phyloP scores from a whole-genome alignment of 2,797 vertebrate species.

The Lerista edwardsae region DNA sequence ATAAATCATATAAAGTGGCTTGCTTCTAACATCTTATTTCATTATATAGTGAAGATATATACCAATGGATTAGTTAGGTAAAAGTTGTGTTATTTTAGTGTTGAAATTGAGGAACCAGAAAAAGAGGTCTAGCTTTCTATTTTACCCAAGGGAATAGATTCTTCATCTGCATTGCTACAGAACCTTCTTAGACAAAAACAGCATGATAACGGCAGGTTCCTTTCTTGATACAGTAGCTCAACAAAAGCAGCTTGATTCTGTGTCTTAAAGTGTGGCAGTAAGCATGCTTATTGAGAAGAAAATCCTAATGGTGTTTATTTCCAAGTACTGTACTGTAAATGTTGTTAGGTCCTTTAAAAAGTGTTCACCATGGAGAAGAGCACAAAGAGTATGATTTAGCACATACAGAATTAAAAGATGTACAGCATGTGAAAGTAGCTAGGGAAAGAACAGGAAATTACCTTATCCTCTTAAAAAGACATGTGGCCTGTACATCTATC shows the following conservation, averaged over 20 bases:
- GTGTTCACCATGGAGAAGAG: not conserved
- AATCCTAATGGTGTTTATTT: not conserved
- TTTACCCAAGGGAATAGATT: slow-evolving; percentile 22
- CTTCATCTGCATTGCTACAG: slow-evolving; percentile 41
- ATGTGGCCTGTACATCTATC: not conserved
- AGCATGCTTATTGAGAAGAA: not conserved
- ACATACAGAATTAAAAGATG: not conserved
- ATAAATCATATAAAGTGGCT: not conserved
- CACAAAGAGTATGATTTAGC: not conserved
- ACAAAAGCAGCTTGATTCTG: not conserved
- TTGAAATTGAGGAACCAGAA: not conserved
- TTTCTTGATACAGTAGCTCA: not conserved
- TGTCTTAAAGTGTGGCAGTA: not conserved
- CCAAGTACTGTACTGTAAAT: not conserved
- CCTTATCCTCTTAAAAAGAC: not conserved
- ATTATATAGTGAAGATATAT: not conserved
- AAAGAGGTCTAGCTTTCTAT: slow-evolving; percentile 28
- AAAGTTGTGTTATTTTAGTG: not conserved
- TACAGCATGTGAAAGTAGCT: not conserved
- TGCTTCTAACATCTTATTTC: not conserved
- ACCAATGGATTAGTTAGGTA: not conserved
- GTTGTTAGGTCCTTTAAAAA: no score
- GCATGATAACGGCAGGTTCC: slow-evolving; percentile 34
- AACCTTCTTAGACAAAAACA: slow-evolving; percentile 24
- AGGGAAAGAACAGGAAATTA: not conserved